Evolutionary conservation across 1,140 invertebrate species (phyloP).

Genomic region (Neodiprion fabricii): DNA sequence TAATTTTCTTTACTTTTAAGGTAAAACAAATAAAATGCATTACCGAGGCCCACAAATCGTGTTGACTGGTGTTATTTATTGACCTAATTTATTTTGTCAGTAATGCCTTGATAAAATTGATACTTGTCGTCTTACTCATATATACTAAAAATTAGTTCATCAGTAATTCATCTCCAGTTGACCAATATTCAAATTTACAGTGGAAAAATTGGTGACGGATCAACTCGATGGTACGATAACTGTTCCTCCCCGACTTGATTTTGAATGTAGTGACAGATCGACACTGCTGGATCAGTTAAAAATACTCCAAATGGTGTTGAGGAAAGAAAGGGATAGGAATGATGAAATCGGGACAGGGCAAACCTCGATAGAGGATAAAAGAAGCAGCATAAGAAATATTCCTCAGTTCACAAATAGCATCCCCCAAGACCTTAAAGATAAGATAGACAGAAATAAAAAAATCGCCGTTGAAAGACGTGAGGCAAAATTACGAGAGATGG

Average conservation of each 20-base stretch:
- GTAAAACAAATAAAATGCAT: no score
- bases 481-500: constrained; percentile 38
- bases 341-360: not conserved
- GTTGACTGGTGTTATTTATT: no score
- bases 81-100: no score
- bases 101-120: no score
- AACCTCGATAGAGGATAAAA: not conserved
- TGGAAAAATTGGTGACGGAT: constrained; percentile 48
- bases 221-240: constrained; percentile 38
- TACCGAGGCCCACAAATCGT: no score
- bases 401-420: constrained; percentile 6
- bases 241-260: constrained; percentile 42
- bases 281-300: constrained; percentile 49
- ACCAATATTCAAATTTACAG: constrained; percentile 33
- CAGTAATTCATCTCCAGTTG: no score
- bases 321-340: constrained; percentile 38
- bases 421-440: constrained; percentile 36
- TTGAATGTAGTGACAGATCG: constrained; percentile 44
- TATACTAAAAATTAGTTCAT: no score
- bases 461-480: constrained; percentile 28
- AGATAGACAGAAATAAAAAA: constrained; percentile 42
- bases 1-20: no score
- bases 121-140: no score
- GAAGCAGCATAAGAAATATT: constrained; percentile 2
- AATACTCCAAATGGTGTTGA: constrained; percentile 52